Conservation (phyloP, 2,888 invertebrate genomes). For the Apotomis betuletana region DNA sequence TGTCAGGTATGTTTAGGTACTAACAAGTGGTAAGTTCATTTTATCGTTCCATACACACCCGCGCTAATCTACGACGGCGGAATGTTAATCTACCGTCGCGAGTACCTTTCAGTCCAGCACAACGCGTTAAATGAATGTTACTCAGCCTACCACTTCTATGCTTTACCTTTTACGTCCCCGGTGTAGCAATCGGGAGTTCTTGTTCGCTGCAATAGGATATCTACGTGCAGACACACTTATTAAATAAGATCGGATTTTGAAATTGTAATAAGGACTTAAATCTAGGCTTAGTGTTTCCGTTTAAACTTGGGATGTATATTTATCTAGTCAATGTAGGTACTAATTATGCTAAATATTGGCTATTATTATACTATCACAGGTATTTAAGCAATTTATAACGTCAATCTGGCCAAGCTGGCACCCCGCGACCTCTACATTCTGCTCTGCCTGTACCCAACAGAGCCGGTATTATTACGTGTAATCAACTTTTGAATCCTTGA, state of each 20-base stretch:
- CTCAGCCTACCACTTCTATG: conserved; percentile 47
- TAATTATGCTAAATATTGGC: conserved; percentile 14
- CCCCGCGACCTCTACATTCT: conserved; percentile 30
- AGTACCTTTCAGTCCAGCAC: conserved; percentile 45
- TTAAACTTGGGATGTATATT: conserved; percentile 16
- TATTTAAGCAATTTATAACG: conserved; percentile 26
- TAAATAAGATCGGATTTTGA: conserved; percentile 16
- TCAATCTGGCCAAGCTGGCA: conserved; percentile 1
- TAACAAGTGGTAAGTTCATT: neutral
- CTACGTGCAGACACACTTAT: conserved; percentile 2
- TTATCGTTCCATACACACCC: conserved; percentile 26
- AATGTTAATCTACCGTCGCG: conserved; percentile 56
- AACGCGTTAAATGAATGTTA: conserved; percentile 44
- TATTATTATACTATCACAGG: conserved; percentile 12
- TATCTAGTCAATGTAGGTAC: conserved; percentile 10
- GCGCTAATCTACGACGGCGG: conserved; percentile 47
- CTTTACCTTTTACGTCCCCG: conserved; percentile 59
- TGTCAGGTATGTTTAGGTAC: neutral
- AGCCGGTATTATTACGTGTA: conserved; percentile 22
- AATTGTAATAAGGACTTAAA: conserved; percentile 22
- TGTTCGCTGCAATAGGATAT: neutral
- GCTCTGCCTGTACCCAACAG: conserved; percentile 16
- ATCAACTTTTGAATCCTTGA: conserved; percentile 33
- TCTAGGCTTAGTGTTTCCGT: conserved; percentile 17
- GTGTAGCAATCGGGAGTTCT: conserved; percentile 62